phyloP scores from a whole-genome alignment of 92 coral and sea anemone genomes.

The Zoanthus gigantus region DNA sequence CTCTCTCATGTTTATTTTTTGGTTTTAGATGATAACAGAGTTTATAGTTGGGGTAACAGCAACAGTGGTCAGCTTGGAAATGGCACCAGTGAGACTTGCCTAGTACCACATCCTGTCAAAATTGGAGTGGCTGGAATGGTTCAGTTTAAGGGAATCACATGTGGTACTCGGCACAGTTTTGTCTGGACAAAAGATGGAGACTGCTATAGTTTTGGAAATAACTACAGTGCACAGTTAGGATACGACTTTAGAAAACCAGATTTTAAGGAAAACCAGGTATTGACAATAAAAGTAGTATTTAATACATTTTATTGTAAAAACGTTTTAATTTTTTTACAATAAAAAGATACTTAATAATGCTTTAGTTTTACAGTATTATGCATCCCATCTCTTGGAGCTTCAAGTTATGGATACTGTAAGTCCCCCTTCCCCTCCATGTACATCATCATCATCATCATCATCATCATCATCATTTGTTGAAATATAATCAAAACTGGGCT shows the following conservation, averaged over 20 bases:
- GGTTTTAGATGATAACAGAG: constrained; percentile 69
- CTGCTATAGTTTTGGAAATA: constrained; percentile 96
- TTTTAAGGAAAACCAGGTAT: constrained; percentile 97
- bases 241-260: constrained; percentile 97
- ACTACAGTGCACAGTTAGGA: constrained; percentile 96
- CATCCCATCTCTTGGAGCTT: too few relatives aligned
- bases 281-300: background rate
- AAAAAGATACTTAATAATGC: too few relatives aligned
- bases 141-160: constrained; percentile 80
- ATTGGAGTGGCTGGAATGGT: constrained; percentile 76
- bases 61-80: constrained; percentile 98
- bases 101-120: constrained; percentile 75
- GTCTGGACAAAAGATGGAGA: constrained; percentile 96
- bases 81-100: constrained; percentile 75
- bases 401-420: too few relatives aligned
- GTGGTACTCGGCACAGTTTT: constrained; percentile 97
- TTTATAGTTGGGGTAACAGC: constrained; percentile 97
- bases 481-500: too few relatives aligned
- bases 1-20: background rate
- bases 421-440: too few relatives aligned
- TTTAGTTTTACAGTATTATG: too few relatives aligned
- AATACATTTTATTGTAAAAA: too few relatives aligned
- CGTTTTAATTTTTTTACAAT: too few relatives aligned
- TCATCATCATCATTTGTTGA: too few relatives aligned
- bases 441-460: too few relatives aligned